Base-by-base conservation (phyloP, 2,797 vertebrate species). In the Dendrocincla fuliginosa region DNA sequence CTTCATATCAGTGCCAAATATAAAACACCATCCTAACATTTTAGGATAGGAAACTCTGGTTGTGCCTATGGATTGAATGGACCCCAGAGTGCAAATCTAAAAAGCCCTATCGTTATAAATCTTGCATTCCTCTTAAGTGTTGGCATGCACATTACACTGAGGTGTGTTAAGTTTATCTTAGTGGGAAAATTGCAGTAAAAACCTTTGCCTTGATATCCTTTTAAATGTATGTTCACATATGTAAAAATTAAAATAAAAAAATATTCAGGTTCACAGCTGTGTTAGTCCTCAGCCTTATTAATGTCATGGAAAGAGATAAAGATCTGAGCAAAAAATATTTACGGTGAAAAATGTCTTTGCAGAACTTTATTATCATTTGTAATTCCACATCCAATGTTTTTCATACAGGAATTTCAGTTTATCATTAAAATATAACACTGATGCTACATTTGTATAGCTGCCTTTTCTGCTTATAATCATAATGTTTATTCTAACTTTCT, bases 41-140 rank as follows among this genome's bases (percentile, higher is more conserved):
- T 97, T 89, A 97, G 97, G 91, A 80, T 74, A 89, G 95, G 95
- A 94, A 97, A 95, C 96, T 94, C 93, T 95, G 95, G 97, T 96
- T 96, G 70, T 97, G 94, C 94, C 96, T 93, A 95, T 96, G 96
- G 97, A 97, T 98, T 97, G 98, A 98, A 89, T 92, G 94, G 96
- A 98, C 97, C 97, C 97, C 87, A 97, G 98, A 97, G 97, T 96
- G 95, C 97, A 97, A 86, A 92, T 94, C 94, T 97, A 90, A 95
- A 95, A 97, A 98, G 90, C 91, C 93, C 97, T 74, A 94, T 95
- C 81, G 52, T 97, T 97, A 98, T 98, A 98, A 98, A 98, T 98
- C 95, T 95, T 98, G 93, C 97, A 94, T 97, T 95, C 95, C 97
- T 97, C 96, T 96, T 97, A 98, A 98, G 97, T 97, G 97, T 87